These are phyloP conservation scores for Eolophus roseicapilla DNA, from an alignment of 2,113 vertebrate species.

Conservation along the genomic window DNA sequence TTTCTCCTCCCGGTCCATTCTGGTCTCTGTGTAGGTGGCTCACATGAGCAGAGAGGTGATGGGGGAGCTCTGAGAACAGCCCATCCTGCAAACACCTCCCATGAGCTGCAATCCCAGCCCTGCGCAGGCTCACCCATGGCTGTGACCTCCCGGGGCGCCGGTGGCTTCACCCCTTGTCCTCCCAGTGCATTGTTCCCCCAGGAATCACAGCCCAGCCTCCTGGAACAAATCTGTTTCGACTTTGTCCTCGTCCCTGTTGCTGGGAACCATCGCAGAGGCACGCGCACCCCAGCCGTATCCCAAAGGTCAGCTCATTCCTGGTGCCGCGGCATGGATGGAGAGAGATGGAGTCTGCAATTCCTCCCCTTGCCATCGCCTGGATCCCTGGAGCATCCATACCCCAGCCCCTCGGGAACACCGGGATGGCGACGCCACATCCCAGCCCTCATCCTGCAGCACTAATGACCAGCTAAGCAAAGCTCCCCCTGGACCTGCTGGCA, in stretches of 20 bases:
- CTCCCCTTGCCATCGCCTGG: accelerated
- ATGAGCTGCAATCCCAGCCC: not conserved
- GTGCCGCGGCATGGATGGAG: accelerated
- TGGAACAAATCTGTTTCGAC: not conserved
- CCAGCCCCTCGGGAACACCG: not conserved
- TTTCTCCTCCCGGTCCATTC: slow-evolving; percentile 54
- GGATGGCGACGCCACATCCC: not conserved
- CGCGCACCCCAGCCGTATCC: not conserved
- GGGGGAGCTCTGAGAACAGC: slow-evolving; percentile 63
- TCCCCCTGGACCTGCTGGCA: accelerated
- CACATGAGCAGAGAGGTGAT: slow-evolving; percentile 77
- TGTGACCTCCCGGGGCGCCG: not conserved
- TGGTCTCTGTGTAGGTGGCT: slow-evolving; percentile 78
- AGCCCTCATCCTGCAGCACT: not conserved
- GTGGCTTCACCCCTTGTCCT: not conserved
- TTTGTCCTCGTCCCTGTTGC: not conserved
- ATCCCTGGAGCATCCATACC: not conserved
- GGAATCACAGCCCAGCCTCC: not conserved
- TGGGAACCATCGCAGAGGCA: not conserved
- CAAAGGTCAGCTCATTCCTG: not conserved
- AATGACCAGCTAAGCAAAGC: not conserved
- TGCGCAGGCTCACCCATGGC: not conserved
- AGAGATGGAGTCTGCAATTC: not conserved
- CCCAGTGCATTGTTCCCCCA: accelerated
- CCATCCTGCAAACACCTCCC: not conserved